Evolutionary conservation across 2,888 invertebrate species (phyloP).

Genomic region (Parapristionchus giblindavisi): DNA sequence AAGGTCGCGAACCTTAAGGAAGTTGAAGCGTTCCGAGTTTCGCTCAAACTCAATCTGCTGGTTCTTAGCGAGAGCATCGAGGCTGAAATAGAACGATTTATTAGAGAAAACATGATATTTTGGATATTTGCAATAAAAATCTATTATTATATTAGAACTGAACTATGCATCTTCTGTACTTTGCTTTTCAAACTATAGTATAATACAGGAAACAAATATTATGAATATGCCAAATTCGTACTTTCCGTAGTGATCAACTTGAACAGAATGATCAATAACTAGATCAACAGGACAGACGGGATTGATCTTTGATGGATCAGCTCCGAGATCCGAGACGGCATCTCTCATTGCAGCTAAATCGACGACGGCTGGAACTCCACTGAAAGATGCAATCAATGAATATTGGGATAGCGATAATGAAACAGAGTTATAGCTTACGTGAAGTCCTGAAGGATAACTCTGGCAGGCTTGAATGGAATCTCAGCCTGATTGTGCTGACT

Average conservation of each 20-base stretch:
- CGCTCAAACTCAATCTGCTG: conserved; percentile 93
- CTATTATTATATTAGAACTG: too few species aligned
- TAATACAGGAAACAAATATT: neutral
- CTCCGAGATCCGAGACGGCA: conserved; percentile 85
- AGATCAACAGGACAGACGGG: conserved; percentile 96
- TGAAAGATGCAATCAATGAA: conserved; percentile 71
- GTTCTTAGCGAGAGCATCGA: conserved; percentile 88
- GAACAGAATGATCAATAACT: conserved; percentile 97
- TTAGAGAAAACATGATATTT: neutral
- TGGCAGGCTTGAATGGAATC: conserved; percentile 92
- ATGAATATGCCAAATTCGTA: conserved; percentile 55
- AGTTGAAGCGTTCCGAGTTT: conserved; percentile 92
- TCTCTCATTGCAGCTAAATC: conserved; percentile 99
- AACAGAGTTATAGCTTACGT: conserved; percentile 74
- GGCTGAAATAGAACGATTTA: conserved; percentile 74
- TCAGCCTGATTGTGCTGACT: conserved; percentile 81
- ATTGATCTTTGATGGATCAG: conserved; percentile 91
- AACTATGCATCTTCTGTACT: too few species aligned
- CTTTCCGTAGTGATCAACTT: conserved; percentile 86
- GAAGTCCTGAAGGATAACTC: conserved; percentile 87
- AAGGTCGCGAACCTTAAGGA: conserved; percentile 82
- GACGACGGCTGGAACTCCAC: conserved; percentile 96
- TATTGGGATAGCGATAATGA: neutral
- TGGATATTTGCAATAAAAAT: too few species aligned
- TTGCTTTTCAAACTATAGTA: too few species aligned